Percentiles rank a stretch among this genome's conserved stretches.
phyloP scores from a whole-genome alignment of 2,113 vertebrate genomes.

The Pseudopodoces humilis region DNA sequence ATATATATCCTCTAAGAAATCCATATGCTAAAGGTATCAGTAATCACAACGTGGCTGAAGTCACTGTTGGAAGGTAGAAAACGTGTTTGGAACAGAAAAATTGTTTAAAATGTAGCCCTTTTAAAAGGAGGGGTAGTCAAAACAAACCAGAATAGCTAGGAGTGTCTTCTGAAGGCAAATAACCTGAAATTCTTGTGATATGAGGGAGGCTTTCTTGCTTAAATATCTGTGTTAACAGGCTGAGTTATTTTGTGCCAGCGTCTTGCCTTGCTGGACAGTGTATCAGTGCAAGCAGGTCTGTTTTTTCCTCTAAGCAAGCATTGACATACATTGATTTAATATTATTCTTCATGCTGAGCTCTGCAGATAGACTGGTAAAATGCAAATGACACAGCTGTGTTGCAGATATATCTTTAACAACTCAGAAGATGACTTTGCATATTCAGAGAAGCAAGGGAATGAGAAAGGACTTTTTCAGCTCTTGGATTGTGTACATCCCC shows the following conservation, averaged over 20 bases:
- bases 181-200: neutral
- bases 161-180: neutral
- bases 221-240: neutral
- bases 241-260: neutral
- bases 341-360: neutral
- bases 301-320: neutral
- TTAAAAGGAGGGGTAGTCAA: rapidly evolving
- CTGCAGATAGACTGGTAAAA: neutral
- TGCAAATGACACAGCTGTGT: neutral
- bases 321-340: neutral
- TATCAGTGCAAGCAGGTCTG: neutral
- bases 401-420: neutral
- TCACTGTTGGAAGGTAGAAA: neutral
- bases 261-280: neutral
- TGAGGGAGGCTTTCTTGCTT: neutral
- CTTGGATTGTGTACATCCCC: neutral
- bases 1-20: neutral
- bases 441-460: neutral
- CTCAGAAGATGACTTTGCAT: slow-evolving; percentile 8
- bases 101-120: neutral
- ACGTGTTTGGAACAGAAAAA: neutral
- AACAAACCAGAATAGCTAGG: neutral
- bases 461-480: neutral
- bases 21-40: neutral
- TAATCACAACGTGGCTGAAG: neutral